Evolutionary conservation across 1,140 invertebrate species (phyloP), one percentile per base, ranked within the genome.

Genomic region (Chelonus insularis): DNA sequence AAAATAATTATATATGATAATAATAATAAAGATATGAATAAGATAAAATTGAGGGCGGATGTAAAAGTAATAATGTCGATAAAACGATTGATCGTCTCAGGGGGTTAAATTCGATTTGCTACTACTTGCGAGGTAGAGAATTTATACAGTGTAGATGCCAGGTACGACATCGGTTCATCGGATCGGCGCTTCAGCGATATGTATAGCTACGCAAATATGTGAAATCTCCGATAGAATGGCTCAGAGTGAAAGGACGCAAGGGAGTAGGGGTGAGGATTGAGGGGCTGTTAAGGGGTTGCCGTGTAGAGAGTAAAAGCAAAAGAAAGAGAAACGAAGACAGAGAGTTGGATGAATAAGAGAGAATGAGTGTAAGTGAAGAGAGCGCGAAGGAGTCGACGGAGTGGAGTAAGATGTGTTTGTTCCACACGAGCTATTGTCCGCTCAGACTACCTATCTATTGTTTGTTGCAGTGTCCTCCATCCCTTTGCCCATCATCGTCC

Each of bases 361-460:
- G 47, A 14, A 72, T 47, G 16, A 16, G 43, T 7, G 21, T 29
- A 8, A 63, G 52, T 51, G 61, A 62, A 36, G 32, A 63, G 32
- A 63, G 43, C 45, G 55, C 64, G 60, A 61, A 65, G 68, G 63
- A 66, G 63, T 47, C 63, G 20, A 61, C 14, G 55, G 61, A 63
- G 57, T 41, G 52, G 59, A 65, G 68, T 72, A 75, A 76, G 75
- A 77, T 75, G 78, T 72, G 74, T 81, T 78, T 80, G 75, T 79
- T 80, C 75, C 77, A 78, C 71, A 76, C 76, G 72, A 77, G 75
- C 71, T 69, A 79, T 80, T 79, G 74, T 80, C 74, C 69, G 65
- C 68, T 62, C 69, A 70, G 74, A 73, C 63, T 61, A 47, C 59
- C 73, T 77, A 76, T 70, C 70, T 54, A 79, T 79, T 79, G 75